phyloP scores from a whole-genome alignment of 2,113 vertebrate species.

The Myotis lucifugus region DNA sequence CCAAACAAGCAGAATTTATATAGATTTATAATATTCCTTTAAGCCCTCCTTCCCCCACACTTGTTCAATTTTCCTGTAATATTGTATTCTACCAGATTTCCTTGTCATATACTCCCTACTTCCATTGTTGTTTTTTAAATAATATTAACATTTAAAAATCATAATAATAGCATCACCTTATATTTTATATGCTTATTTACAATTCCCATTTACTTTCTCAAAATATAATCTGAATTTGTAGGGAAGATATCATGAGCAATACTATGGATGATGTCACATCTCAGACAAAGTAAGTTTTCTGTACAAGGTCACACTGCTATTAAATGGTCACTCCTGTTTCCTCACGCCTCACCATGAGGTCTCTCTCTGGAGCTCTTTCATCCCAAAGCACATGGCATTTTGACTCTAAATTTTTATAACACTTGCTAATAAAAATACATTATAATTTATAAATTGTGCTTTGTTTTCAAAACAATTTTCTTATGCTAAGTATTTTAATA shows the following conservation, averaged over 20 bases:
- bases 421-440: neutral
- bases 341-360: rapidly evolving
- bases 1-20: neutral
- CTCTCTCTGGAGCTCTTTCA: neutral
- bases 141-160: neutral
- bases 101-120: neutral
- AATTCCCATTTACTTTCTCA: neutral
- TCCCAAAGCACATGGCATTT: neutral
- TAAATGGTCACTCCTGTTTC: neutral
- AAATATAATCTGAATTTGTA: neutral
- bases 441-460: neutral
- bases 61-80: neutral
- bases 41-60: neutral
- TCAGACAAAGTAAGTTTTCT: constrained; percentile 6
- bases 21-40: neutral
- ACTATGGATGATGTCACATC: neutral
- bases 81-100: neutral
- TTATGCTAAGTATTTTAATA: neutral
- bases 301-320: neutral
- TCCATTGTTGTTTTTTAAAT: neutral
- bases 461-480: neutral
- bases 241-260: neutral
- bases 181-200: neutral
- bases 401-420: neutral
- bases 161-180: neutral